These are phyloP conservation scores for Hyaena hyaena DNA, from an alignment of 2,113 vertebrate genomes.

Conservation along the genomic window DNA sequence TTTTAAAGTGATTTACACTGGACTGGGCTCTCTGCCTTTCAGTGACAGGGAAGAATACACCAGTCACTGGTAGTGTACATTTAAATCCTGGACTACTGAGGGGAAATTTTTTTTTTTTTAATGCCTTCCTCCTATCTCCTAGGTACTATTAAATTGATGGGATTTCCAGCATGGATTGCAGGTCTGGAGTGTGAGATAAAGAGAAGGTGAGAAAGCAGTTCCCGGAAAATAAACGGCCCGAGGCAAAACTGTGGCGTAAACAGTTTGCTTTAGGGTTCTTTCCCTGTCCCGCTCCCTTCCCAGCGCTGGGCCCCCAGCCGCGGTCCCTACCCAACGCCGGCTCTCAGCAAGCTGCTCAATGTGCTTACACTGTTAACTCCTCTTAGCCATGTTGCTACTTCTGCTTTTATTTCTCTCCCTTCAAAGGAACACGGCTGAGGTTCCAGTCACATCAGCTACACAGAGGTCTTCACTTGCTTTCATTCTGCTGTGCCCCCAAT, in stretches of 20 bases:
- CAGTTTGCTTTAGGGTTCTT: neutral
- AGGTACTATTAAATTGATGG: neutral
- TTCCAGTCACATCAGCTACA: neutral
- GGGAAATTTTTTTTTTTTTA: neutral
- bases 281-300: neutral
- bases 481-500: neutral
- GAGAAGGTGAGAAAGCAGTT: neutral
- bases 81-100: slow-evolving; percentile 27
- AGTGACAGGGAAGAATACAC: neutral
- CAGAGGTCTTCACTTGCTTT: neutral
- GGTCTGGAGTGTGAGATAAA: neutral
- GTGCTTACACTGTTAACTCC: neutral
- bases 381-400: neutral
- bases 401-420: slow-evolving; percentile 1
- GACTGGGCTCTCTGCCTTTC: neutral
- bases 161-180: slow-evolving; percentile 8
- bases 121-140: neutral
- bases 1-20: slow-evolving; percentile 28
- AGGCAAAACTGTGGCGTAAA: neutral
- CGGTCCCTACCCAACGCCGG: neutral
- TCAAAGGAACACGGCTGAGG: neutral
- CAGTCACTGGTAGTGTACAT: neutral
- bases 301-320: neutral
- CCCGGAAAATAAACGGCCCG: neutral
- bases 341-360: neutral